Base-by-base conservation (phyloP, 2,113 vertebrate species). In the Pteronura brasiliensis region DNA sequence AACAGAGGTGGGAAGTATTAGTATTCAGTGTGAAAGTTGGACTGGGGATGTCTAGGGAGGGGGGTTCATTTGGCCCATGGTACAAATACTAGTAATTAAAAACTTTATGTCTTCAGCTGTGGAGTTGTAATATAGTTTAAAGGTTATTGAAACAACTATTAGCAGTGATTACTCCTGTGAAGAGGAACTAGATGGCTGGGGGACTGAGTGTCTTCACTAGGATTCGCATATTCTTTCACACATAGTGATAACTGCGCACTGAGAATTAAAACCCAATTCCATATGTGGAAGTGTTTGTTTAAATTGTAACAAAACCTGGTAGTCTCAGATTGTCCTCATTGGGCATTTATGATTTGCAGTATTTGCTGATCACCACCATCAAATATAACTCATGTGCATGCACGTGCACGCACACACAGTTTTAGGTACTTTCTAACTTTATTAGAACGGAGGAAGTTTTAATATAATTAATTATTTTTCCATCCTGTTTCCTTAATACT, bases 131-230 rank as follows among this genome's bases (percentile, higher is more conserved):
- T 77, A 39, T 31, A 72, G 15, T 55, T 93, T 88, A 84, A 95
- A 97, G 72, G 7, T 89, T 87, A 79, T 71, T 87, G 34, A 97
- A 90, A 89, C 94, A 93, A 88, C 34, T 55, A 7, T 94, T 95
- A 90, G 42, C 61, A 72, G 6, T 87, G 52, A 27, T 85, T 86
- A 74, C 34, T 85, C 14, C 25, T 93, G 31, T n/a, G 49, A 93
- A 87, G 44, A 87, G 34, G 31, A 82, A 61, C 6, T 95, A 82
- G 13, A 47, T 77, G n/a, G 9, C 31, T n/a, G 17, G 34, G 39
- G 17, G n/a, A 55, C 7, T 14, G 8, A 52, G 12, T 59, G 9
- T 91, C 71, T 77, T 91, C 49, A 79, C 18, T 79, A 34, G n/a
- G 61, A 91, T 71, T 86, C 49, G 59, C 34, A 57, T 52, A n/a